Percentiles rank a stretch among this genome's conserved stretches.
phyloP scores from a whole-genome alignment of 2,113 vertebrate genomes.

The Syngnathus scovelli region DNA sequence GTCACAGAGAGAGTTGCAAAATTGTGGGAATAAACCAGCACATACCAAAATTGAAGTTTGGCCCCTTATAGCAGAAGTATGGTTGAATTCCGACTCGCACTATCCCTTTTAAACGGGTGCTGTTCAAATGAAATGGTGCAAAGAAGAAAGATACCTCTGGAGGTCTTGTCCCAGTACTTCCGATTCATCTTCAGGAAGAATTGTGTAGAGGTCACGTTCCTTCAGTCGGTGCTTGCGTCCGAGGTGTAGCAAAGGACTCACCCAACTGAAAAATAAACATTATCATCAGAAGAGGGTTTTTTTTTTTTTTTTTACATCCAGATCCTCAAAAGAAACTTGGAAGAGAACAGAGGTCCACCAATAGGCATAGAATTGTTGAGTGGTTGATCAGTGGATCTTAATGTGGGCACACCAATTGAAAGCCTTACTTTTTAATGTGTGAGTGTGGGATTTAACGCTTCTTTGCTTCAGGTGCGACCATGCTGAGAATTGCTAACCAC shows the following conservation, averaged over 20 bases:
- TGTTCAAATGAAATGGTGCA: neutral
- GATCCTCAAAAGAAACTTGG: neutral
- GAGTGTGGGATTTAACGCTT: neutral
- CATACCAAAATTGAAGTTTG: neutral
- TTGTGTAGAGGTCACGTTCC: slow-evolving; percentile 84
- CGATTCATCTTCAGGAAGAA: slow-evolving; percentile 81
- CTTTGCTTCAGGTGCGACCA: neutral
- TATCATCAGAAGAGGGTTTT: neutral
- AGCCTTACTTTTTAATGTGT: neutral
- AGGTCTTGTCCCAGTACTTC: slow-evolving; percentile 79
- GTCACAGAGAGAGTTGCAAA: neutral
- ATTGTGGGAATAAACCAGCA: neutral
- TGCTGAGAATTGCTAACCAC: neutral
- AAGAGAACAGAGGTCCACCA: neutral
- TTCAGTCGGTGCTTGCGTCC: slow-evolving; percentile 81
- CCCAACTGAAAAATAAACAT: slow-evolving; percentile 73
- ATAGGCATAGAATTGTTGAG: neutral
- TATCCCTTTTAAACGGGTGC: neutral
- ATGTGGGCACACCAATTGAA: neutral
- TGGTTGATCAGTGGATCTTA: neutral
- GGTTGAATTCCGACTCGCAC: neutral
- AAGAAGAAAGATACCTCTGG: slow-evolving; percentile 70
- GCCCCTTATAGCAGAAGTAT: neutral
- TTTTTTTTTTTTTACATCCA: too few relatives aligned
- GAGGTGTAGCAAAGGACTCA: slow-evolving; percentile 81